Conservation (phyloP, 1,140 invertebrate species). For the Amyelois transitella region DNA sequence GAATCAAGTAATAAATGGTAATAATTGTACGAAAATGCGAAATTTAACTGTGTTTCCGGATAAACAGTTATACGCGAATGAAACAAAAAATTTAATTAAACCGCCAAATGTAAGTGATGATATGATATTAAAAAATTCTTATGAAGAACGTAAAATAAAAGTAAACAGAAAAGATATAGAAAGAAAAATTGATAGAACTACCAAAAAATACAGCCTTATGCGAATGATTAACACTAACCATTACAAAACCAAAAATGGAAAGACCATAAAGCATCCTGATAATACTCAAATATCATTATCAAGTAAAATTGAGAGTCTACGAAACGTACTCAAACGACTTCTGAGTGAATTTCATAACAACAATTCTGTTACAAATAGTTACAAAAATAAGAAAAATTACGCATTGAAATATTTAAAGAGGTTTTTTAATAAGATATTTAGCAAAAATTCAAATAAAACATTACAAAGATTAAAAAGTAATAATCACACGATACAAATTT, state of each 20-base stretch:
- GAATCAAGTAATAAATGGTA: too few species aligned
- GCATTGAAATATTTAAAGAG: constrained; percentile 32
- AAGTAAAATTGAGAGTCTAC: constrained; percentile 12
- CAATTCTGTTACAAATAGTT: constrained; percentile 5
- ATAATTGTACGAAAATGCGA: too few species aligned
- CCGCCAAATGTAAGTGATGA: constrained; percentile 11
- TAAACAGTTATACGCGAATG: too few species aligned
- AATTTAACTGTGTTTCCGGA: too few species aligned
- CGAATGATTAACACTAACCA: neutral
- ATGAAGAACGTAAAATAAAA: constrained; percentile 4
- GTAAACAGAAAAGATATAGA: constrained; percentile 5
- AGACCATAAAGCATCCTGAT: neutral
- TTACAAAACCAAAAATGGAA: neutral
- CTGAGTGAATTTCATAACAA: constrained; percentile 16
- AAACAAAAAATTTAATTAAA: neutral
- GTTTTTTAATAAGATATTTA: constrained; percentile 32
- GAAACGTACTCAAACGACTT: constrained; percentile 20
- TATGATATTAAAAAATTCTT: neutral
- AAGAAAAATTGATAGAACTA: constrained; percentile 16
- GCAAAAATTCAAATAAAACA: constrained; percentile 15
- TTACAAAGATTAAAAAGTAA: constrained; percentile 9
- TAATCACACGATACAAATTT: constrained; percentile 22
- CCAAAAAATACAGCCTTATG: neutral
- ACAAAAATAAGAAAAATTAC: constrained; percentile 18
- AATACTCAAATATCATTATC: neutral